Evolutionary conservation across 2,113 vertebrate species (phyloP), one percentile per base, ranked within the genome.

Genomic region (Aspiorhynchus laticeps): DNA sequence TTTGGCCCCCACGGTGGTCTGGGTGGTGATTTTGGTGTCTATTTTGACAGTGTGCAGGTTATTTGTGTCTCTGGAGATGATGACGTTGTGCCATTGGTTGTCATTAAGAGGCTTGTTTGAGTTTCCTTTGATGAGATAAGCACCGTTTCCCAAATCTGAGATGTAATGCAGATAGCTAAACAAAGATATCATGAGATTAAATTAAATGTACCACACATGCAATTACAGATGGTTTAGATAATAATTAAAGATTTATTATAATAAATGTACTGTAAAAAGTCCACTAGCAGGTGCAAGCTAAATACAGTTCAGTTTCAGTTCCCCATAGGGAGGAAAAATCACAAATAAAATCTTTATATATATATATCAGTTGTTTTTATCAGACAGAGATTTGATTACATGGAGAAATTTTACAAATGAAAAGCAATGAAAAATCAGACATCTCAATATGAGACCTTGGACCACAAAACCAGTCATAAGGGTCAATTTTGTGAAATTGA

Each of bases 11-110:
- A 96, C 94, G 1, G 97, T 98, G 86, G 96, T 98, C 90, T 99
- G 98, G 0, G 98, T 98, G 38, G 97, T 98, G 92, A 97, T 95
- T 93, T 99, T 98, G 21, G 97, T 98, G 93, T 99, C 98, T 3
- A 99, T 98, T 93, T 98, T 99, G 85, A 99, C 97, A 2, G 96
- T 99, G 92, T 99, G 98, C 17, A 99, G 96, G 88, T 99, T 99
- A 95, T 96, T 99, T 88, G 96, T 97, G 92, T 99, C 98, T 90
- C 98, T 94, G 46, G 98, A 99, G 91, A 99, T 98, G 93, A 99
- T 97, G 78, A 99, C 98, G 7, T 97, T 98, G 90, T 99, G 98
- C 98, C 98, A 99, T 88, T 98, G 96, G 93, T 99, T 98, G 95
- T 99, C 98, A 19, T 98, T 99, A 85, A 99, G 95, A 46, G 97